A percentile compares a stretch with the other conserved stretches of the same genome.
These are phyloP conservation scores for Mycetomoellerius zeteki DNA, from an alignment of 1,140 invertebrate genomes.

Conservation along the genomic window DNA sequence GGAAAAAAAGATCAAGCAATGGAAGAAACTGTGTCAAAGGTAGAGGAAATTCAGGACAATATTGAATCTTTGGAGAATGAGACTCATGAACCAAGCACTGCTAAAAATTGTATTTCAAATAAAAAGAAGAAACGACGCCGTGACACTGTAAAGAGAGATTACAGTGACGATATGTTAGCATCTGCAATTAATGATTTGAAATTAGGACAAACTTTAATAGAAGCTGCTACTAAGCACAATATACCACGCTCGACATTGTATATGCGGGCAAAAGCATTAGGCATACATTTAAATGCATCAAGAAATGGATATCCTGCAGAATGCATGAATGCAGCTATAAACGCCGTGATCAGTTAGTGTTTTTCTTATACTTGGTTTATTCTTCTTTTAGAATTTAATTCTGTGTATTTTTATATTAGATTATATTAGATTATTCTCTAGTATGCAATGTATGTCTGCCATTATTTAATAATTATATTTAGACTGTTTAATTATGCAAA, in stretches of 20 bases:
- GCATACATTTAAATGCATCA: constrained; percentile 83
- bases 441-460: background rate
- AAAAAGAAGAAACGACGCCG: constrained; percentile 80
- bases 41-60: constrained; percentile 68
- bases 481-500: constrained; percentile 19
- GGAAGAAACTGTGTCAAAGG: constrained; percentile 53
- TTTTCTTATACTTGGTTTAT: background rate
- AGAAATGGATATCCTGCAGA: constrained; percentile 86
- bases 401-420: constrained; percentile 7
- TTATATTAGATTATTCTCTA: no score
- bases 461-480: background rate
- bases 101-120: constrained; percentile 52
- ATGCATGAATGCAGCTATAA: constrained; percentile 85
- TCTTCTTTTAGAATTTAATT: background rate
- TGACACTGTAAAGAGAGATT: constrained; percentile 81
- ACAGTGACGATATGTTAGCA: constrained; percentile 83
- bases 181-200: constrained; percentile 85
- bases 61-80: constrained; percentile 57
- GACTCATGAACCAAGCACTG: constrained; percentile 42
- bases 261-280: constrained; percentile 85
- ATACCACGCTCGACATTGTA: constrained; percentile 87
- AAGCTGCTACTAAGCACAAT: constrained; percentile 83
- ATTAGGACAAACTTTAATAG: constrained; percentile 83
- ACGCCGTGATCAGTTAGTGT: constrained; percentile 84
- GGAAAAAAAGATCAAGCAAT: constrained; percentile 58